phyloP scores from a whole-genome alignment of 2,888 invertebrate species.

The Desoria tigrina region DNA sequence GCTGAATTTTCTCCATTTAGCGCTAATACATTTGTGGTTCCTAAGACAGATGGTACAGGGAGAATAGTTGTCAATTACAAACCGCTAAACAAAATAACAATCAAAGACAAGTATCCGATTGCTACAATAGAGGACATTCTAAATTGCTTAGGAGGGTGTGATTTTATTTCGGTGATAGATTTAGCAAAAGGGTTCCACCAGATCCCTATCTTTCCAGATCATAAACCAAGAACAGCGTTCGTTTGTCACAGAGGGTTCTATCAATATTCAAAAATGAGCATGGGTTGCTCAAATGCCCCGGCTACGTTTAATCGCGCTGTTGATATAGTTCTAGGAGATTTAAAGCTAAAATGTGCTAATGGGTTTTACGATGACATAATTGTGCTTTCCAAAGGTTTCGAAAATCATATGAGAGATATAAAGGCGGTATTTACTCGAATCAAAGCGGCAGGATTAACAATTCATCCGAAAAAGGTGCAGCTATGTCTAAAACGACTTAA shows the following conservation, averaged over 20 bases:
- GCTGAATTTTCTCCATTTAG: background rate
- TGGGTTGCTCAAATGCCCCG: constrained; percentile 55
- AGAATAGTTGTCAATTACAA: background rate
- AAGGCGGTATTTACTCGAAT: constrained; percentile 19
- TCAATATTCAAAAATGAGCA: constrained; percentile 55
- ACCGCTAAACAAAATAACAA: constrained; percentile 10
- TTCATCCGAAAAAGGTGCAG: constrained; percentile 52
- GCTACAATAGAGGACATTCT: constrained; percentile 10
- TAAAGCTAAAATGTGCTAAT: constrained; percentile 52
- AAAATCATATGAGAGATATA: constrained; percentile 42
- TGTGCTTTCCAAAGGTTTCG: constrained; percentile 27
- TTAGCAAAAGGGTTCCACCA: constrained; percentile 10
- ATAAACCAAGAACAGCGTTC: constrained; percentile 15
- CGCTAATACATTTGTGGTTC: background rate
- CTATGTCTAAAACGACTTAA: constrained; percentile 42
- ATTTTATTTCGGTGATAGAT: constrained; percentile 4
- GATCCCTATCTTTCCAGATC: background rate
- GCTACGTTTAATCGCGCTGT: constrained; percentile 56
- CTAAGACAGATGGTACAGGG: background rate
- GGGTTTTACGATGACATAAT: constrained; percentile 55
- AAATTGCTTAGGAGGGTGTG: background rate
- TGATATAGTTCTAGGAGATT: constrained; percentile 53
- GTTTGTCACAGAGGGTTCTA: constrained; percentile 38
- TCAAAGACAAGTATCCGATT: constrained; percentile 14
- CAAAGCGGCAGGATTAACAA: constrained; percentile 40